phyloP scores from a whole-genome alignment of 2,888 invertebrate genomes.

The Zhengitettix transpicula region DNA sequence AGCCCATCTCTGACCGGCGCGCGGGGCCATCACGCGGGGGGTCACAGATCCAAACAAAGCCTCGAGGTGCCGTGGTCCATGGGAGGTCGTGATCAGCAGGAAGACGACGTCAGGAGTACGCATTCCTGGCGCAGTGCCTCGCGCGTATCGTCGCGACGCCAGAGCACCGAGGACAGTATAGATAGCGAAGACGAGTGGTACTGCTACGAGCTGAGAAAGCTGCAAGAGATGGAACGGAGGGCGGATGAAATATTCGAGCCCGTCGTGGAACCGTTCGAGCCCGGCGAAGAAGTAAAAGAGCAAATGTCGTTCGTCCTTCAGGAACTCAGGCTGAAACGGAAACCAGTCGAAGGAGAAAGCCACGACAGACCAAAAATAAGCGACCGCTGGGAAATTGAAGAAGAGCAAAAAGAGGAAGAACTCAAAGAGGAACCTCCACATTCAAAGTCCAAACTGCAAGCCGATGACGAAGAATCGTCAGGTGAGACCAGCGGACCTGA shows the following conservation, averaged over 20 bases:
- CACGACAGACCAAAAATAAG: not conserved
- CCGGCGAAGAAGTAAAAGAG: slow-evolving; percentile 53
- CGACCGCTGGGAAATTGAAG: slow-evolving; percentile 8
- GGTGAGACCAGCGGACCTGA: slow-evolving; percentile 83
- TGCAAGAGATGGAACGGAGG: slow-evolving; percentile 71
- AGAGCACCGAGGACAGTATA: slow-evolving; percentile 84
- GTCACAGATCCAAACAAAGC: not conserved
- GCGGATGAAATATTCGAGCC: slow-evolving; percentile 31
- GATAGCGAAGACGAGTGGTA: slow-evolving; percentile 91
- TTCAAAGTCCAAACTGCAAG: not conserved
- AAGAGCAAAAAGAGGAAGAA: slow-evolving; percentile 16
- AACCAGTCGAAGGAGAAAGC: slow-evolving; percentile 23
- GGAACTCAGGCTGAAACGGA: slow-evolving; percentile 56
- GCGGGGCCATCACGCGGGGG: not conserved
- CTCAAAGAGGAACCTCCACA: not conserved
- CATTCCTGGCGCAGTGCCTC: slow-evolving; percentile 79
- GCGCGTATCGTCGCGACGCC: slow-evolving; percentile 66
- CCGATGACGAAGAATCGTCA: slow-evolving; percentile 42
- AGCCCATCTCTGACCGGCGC: not conserved
- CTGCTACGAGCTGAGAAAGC: slow-evolving; percentile 69
- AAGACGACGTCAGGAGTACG: slow-evolving; percentile 73
- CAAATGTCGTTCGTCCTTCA: slow-evolving; percentile 64
- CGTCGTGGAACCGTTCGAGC: slow-evolving; percentile 28
- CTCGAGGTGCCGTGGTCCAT: slow-evolving; percentile 53
- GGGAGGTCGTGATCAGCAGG: slow-evolving; percentile 33